Base-by-base conservation (phyloP, 2,797 vertebrate genomes). In the Myiotriccus ornatus region DNA sequence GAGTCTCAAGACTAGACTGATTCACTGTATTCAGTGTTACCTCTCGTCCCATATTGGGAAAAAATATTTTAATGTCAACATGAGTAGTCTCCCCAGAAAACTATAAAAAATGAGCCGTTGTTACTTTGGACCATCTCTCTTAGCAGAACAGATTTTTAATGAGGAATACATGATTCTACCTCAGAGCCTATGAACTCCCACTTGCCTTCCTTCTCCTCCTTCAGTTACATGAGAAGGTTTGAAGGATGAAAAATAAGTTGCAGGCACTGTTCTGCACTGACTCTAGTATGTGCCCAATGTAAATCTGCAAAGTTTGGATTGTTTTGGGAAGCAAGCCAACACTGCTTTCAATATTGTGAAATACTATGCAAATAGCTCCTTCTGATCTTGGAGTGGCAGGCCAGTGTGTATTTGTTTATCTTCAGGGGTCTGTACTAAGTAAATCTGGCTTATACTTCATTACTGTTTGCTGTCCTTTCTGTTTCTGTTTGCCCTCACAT, bases 381-480 rank as follows among this genome's bases (percentile, higher is more conserved):
- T 94, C 95, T 94, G 74, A 82, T 71, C 35, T 34, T 59, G 70
- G 94, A 87, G 57, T 41, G 16, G 15, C 57, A 93, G 44, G 47
- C 25, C 67, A 52, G 19, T 63, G 12, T 67, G 25, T 60, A 41
- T 79, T 65, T 95, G 59, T 85, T 95, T 96, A 50, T 76, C 39
- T 80, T 84, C 73, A 89, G n/a, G 52, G n/a, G 88, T 95, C 74
- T 63, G 9, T 82, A 86, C 28, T 85, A 90, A 80, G 64, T 81
- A 96, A 96, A 95, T 89, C 34, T 91, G 62, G 28, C 28, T 93
- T 84, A 89, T 3, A 68, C 7, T 94, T 84, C 44, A 71, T 81
- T 85, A 81, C 30, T 95, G 47, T 87, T 93, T 96, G 73, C 68
- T 94, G 60, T 89, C 43, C 65, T 93, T 94, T 87, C 81, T 82